Base-by-base conservation (phyloP, 2,888 invertebrate species). In the Drosophila cyrtoloma region DNA sequence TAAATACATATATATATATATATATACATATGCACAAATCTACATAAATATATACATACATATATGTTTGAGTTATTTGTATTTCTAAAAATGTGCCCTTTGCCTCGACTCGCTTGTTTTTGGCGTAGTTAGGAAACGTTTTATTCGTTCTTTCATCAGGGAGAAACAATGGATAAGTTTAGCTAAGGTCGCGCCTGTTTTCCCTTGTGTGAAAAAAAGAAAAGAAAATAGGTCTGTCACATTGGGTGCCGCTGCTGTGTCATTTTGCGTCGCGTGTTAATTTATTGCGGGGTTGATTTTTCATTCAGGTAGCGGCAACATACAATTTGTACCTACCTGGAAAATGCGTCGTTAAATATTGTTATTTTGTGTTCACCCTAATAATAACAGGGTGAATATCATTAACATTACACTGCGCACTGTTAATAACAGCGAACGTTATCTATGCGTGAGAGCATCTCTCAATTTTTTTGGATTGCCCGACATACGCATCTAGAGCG, bases 271-370 rank as follows among this genome's bases (percentile, higher is more conserved):
- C 77, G 78, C 72, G 79, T 76, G 71, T 83, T 81, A 87, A 88
- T 88, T 88, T 88, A 82, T 82, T 69, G 56, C 72, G 76, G 86
- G 86, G 86, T 88, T 88, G 88, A 71, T 85, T 86, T 81, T 72
- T 65, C 59, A 76, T 64, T 64, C 84, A 86, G 84, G 86, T 86
- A 86, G 72, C 63, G 51, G 58, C 66, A 50, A 50, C 51, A 52
- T 56, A 62, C 35, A 19, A 69, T 78, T 69, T 72, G 61, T 86
- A 84, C 78, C 84, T 85, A 86, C 82, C 86, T 85, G 82, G 69
- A 47, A 70, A 71, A 63, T 81, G 70, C 79, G 79, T 69, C 79
- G 79, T 82, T 79, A 50, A 47, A 42, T 60, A 37, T 28, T 42
- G 22, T 42, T 44, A n/a, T 72, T 74, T 61, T 30, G 39, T 26